Base-by-base conservation (phyloP, 2,888 invertebrate species). In the Limenitis camilla region DNA sequence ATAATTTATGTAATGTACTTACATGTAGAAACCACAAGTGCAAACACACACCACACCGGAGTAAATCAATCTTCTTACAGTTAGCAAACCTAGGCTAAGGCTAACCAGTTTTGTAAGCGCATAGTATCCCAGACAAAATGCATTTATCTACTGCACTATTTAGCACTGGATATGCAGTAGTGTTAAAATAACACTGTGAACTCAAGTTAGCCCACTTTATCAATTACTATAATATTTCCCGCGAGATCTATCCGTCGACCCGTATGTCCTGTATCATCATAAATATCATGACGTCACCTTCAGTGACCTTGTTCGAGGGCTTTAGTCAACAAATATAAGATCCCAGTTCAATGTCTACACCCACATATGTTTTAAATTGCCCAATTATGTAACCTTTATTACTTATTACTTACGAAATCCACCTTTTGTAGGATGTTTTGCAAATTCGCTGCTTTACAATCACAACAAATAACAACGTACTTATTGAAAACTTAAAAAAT, bases 221-320 rank as follows among this genome's bases (percentile, higher is more conserved):
- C 81, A 82, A 81, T 84, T 82, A 71, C 64, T 59, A 56, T 60
- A 61, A 66, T 56, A 62, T 71, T 69, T 76, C 76, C 80, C 73
- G 69, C 66, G 59, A 62, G 63, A 64, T 55, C 49, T 57, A 59
- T 63, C 66, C 51, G 60, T 59, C 70, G 66, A 66, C 72, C 75
- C 76, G 73, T 69, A 74, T 80, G 77, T 76, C 78, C 80, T 73
- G 71, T 71, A 73, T 70, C 74, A 77, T 72, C 75, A 71, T 72
- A 71, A 68, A 68, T 71, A 65, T 59, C 61, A 67, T 84, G 81
- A 84, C 82, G 83, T 84, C 83, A 84, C 55, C 61, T 55, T 48
- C 47, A 55, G 49, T 69, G 79, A 75, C 85, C 84, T 85, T 80
- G 81, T 61, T 64, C 54, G 65, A 81, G 81, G 78, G 69, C 69